Base-by-base conservation (phyloP, 2,888 invertebrate genomes). In the Pogonocherus hispidulus region DNA sequence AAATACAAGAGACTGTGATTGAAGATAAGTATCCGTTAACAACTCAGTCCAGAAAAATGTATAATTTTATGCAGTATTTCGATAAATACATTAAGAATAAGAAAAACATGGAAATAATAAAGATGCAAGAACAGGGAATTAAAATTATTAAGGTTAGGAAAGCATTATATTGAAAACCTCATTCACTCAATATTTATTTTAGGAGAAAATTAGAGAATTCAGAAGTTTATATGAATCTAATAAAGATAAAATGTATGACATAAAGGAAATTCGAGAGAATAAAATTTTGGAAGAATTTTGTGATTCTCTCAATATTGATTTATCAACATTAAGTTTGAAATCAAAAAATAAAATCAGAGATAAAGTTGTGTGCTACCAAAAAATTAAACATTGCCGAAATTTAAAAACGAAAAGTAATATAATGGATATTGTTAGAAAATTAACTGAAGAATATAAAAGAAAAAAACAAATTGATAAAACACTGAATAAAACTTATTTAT, bases 121-220 rank as follows among this genome's bases (percentile, higher is more conserved):
- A 63, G 11, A 74, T 52, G 18, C 78, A 77, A 70, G 59, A 74
- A 18, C 52, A 54, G n/a, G 71, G 76, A 23, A 74, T 78, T 35
- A 32, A 70, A 44, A 66, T 70, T 18, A 76, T 78, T 49, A 73
- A 65, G 71, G 75, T 77, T 49, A 63, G 57, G 14, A 3, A 18
- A 11, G 16, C 32, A 0, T n/a, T 0, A 11, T 11, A n/a, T 18
- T 18, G 14, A 8, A n/a, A 22, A 8, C 18, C 8, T n/a, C n/a
- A n/a, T 6, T 41, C 47, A 20, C 18, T 11, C 23, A 23, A 22
- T 41, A 27, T 44, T 37, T 37, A 23, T 66, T 69, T 62, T 49
- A 74, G 76, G 72, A 72, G n/a, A 76, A 74, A 75, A 77, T 78
- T 16, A 46, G 63, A 23, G 66, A 71, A 23, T 70, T 72, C 0